Evolutionary conservation across 2,888 invertebrate species (phyloP), one percentile per base, ranked within the genome.

Genomic region (Lithophane ornitopus): DNA sequence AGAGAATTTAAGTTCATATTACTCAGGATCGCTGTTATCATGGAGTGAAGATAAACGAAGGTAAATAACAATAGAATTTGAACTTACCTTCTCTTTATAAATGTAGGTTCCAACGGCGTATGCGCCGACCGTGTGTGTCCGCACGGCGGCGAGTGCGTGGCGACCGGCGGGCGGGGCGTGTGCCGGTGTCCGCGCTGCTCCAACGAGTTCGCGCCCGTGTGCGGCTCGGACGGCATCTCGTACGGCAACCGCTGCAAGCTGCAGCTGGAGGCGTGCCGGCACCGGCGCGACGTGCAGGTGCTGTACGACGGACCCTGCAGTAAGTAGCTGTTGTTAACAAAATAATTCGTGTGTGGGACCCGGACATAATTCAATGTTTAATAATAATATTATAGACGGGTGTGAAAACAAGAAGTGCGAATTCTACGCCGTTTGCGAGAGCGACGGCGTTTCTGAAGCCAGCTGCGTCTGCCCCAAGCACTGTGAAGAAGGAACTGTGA

Each of bases 181-280:
- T 99, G 99, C 94, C 98, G 98, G 88, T 99, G 99, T 94, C 98
- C 98, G 59, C 97, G 97, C 69, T 98, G 98, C 93, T 98, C 98
- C 74, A 97, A 98, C 87, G 98, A 98, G 95, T 98, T 98, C 94
- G 98, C 98, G 85, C 98, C 98, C 26, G 98, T 98, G 59, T 98
- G 98, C 93, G 98, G 98, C 83, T 97, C 98, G 71, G 98, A 98
- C 94, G 98, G 98, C 86, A 98, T 98, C 92, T 98, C 98, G 74
- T 98, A 98, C 97, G 98, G 98, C 84, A 98, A 98, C 96, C 97
- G 98, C 89, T 98, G 98, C 95, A 98, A 98, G 94, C 97, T 98
- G 87, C 97, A 98, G 91, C 97, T 98, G 76, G 98, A 98, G 92
- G 98, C 98, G 26, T 98, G 98, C 94, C 97, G 98, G 80, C 97